These are phyloP conservation scores for Watsonalla binaria DNA, from an alignment of 2,888 invertebrate species.

Conservation along the genomic window DNA sequence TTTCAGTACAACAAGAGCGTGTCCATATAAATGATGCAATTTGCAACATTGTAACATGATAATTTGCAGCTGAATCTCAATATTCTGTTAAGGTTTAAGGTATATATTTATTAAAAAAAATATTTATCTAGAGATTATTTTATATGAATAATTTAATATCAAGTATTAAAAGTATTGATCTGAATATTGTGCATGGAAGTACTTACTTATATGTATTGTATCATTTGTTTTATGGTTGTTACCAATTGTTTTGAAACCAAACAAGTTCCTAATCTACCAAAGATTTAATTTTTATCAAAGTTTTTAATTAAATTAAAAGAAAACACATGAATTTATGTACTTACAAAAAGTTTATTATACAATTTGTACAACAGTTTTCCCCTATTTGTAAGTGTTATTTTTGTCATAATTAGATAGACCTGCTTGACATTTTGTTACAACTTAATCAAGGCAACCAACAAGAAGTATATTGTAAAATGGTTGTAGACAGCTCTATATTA, in stretches of 20 bases:
- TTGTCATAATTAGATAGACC: too few relatives aligned
- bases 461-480: background rate
- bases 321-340: constrained; percentile 22
- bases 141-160: too few relatives aligned
- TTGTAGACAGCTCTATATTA: background rate
- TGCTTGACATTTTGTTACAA: too few relatives aligned
- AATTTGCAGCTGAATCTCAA: background rate
- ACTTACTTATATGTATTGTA: too few relatives aligned
- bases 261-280: constrained; percentile 18
- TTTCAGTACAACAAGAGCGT: too few relatives aligned
- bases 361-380: constrained; percentile 32
- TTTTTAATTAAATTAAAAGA: constrained; percentile 14
- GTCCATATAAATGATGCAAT: too few relatives aligned
- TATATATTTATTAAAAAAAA: background rate
- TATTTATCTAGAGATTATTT: too few relatives aligned
- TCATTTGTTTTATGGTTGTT: background rate
- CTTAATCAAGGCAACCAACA: background rate
- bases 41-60: background rate
- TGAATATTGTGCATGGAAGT: too few relatives aligned
- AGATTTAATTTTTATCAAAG: constrained; percentile 14
- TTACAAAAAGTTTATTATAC: constrained; percentile 64
- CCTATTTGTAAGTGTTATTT: background rate
- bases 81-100: background rate
- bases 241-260: background rate
- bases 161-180: too few relatives aligned